A percentile compares a stretch with the other conserved stretches of the same genome.
These are phyloP conservation scores for Symphodus melops DNA, from an alignment of 2,113 vertebrate species.

Conservation along the genomic window DNA sequence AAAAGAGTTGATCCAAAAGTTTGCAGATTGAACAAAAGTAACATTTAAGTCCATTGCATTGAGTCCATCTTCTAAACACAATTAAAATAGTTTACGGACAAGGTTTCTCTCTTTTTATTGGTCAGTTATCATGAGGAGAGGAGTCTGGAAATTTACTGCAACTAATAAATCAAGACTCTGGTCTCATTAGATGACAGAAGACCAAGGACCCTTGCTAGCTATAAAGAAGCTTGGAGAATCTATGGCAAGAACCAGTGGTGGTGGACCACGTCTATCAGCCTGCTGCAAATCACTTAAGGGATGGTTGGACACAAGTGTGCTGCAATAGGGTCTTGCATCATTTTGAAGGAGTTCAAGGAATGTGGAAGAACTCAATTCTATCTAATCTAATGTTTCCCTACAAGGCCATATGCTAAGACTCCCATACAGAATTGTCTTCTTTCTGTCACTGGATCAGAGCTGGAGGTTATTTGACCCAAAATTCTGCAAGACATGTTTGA, in stretches of 20 bases:
- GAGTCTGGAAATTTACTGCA: constrained; percentile 4
- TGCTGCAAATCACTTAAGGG: constrained; percentile 25
- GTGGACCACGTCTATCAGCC: constrained; percentile 48
- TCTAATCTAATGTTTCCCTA: constrained; percentile 79
- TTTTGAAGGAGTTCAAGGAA: constrained; percentile 67
- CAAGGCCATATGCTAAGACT: constrained; percentile 71
- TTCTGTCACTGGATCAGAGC: constrained; percentile 67
- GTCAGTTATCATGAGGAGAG: constrained; percentile 11
- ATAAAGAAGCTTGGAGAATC: constrained; percentile 13
- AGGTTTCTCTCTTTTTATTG: background rate
- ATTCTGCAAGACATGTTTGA: constrained; percentile 79
- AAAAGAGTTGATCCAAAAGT: constrained; percentile 32
- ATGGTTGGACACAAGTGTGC: constrained; percentile 30
- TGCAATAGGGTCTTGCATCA: constrained; percentile 63
- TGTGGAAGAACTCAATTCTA: constrained; percentile 42
- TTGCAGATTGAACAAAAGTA: background rate
- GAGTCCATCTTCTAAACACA: background rate
- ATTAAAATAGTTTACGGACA: background rate
- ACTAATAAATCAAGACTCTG: constrained; percentile 5
- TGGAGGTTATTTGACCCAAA: constrained; percentile 71
- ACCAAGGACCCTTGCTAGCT: constrained; percentile 2
- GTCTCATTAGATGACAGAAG: background rate
- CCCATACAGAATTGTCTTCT: constrained; percentile 43
- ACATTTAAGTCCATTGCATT: background rate
- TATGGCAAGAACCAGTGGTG: constrained; percentile 26